Evolutionary conservation across 2,888 invertebrate species (phyloP), one percentile per base, ranked within the genome.

Genomic region (Eulithis prunata): DNA sequence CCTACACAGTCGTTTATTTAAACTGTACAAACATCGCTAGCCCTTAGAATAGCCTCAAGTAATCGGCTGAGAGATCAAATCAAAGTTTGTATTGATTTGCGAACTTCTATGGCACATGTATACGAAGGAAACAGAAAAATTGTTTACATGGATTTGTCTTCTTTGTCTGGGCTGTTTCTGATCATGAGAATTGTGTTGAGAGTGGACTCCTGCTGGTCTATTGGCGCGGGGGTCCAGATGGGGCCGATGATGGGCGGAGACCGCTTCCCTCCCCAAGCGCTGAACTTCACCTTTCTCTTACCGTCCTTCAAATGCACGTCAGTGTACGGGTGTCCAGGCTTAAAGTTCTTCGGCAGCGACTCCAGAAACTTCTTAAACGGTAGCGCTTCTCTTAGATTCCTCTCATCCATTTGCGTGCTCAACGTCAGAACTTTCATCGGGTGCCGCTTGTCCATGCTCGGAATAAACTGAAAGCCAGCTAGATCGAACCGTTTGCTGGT

Each of bases 181-280:
- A 90, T 81, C 46, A 90, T 71, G 2, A 90, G 76, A 67, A 91
- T 85, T 4, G 87, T 85, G 70, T 90, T 76, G 57, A 91, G 72
- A 2, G 87, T 84, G 0, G 84, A 76, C 28, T 90, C 90, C 65
- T 88, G 88, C 1, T 84, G 21, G 53, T 84, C 78, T 56, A 83
- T 79, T 0, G 85, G 69, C 0, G 87, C 80, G 0, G 91, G 91
- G 0, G 88, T 89, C 92, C 92, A 92, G 45, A 93, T 90, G 0
- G 92, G 92, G 0, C 92, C 92, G n/a, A 93, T 92, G 45, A 93
- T 89, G 0, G 92, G 92, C 0, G 90, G 90, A 0, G 91, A 87
- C 47, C 92, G 78, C 67, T 93, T 92, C 0, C 93, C 93, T 0
- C 92, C 92, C 93, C 93, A 92, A 14, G 90, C 88, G 70, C 92